Evolutionary conservation across 2,888 invertebrate genomes (phyloP).

Genomic region (Hybos culiciformis): DNA sequence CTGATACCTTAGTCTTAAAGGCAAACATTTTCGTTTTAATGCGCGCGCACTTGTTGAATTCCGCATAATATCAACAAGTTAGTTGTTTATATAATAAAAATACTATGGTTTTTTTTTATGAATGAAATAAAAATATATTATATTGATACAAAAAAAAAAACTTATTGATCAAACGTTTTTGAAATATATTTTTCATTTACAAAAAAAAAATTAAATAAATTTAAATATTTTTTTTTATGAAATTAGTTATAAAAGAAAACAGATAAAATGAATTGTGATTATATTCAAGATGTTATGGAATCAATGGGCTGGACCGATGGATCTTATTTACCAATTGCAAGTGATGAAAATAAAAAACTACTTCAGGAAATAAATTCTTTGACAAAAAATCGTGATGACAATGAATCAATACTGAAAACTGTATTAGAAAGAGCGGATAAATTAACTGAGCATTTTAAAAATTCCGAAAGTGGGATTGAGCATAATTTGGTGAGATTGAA

Average conservation of each 20-base stretch:
- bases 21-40: no score
- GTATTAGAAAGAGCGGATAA: conserved; percentile 34
- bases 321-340: conserved; percentile 66
- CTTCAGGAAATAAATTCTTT: conserved; percentile 36
- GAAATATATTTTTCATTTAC: no score
- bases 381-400: conserved; percentile 37
- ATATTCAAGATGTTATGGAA: conserved; percentile 48
- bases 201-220: no score
- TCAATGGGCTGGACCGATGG: conserved; percentile 64
- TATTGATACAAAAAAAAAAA: no score
- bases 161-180: no score
- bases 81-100: no score
- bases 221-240: no score
- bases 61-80: no score
- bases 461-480: conserved; percentile 39
- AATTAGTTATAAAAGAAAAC: neutral
- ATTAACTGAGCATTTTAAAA: conserved; percentile 38
- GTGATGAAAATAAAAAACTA: conserved; percentile 47
- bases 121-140: no score
- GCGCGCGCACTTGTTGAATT: no score
- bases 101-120: no score
- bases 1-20: no score
- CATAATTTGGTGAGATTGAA: conserved; percentile 39
- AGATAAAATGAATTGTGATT: conserved; percentile 10
- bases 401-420: conserved; percentile 36